These are phyloP conservation scores for Bombus picipes DNA, from an alignment of 1,140 invertebrate genomes.

Conservation along the genomic window DNA sequence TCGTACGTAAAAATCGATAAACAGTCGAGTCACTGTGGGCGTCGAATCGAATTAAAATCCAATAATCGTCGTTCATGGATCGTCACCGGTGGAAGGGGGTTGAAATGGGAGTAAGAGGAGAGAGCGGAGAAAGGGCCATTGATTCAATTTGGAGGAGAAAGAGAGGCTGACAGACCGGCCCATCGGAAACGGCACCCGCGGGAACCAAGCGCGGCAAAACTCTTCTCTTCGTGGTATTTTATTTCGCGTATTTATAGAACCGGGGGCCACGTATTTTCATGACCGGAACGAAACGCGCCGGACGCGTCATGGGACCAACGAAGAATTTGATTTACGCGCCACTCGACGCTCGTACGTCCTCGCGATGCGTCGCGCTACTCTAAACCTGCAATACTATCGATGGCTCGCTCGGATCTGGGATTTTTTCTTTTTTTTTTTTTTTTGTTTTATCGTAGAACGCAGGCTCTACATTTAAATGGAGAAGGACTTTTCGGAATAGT, in stretches of 20 bases:
- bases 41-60: conserved; percentile 63
- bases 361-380: conserved; percentile 20
- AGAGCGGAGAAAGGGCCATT: conserved; percentile 38
- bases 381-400: background rate
- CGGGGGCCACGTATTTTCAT: conserved; percentile 35
- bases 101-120: background rate
- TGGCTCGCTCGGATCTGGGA: background rate
- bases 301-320: conserved; percentile 76
- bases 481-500: background rate
- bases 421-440: background rate
- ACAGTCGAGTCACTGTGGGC: background rate
- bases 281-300: conserved; percentile 61
- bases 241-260: conserved; percentile 74
- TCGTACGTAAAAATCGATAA: background rate
- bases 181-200: conserved; percentile 76
- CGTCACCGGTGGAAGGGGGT: background rate
- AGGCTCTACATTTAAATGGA: background rate
- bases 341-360: conserved; percentile 79
- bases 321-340: conserved; percentile 82
- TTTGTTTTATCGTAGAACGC: background rate
- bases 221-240: conserved; percentile 75
- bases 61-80: conserved; percentile 52
- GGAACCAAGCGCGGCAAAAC: conserved; percentile 32
- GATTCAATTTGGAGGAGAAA: conserved; percentile 67
- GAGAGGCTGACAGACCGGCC: conserved; percentile 65